phyloP scores from a whole-genome alignment of 2,113 vertebrate species.

The Poeciliopsis prolifica region DNA sequence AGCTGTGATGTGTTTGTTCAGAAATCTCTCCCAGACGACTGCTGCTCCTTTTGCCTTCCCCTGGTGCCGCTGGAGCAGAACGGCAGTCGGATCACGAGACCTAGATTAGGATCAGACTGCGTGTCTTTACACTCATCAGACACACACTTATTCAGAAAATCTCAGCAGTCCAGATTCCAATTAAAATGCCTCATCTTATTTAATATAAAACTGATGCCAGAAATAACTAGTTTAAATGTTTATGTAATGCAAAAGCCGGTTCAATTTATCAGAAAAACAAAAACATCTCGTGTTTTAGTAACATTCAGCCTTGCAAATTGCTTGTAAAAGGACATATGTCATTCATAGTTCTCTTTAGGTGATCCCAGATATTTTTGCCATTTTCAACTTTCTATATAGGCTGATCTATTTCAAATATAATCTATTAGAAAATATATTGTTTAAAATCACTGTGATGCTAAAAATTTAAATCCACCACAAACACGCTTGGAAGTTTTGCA shows the following conservation, averaged over 20 bases:
- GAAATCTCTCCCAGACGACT: constrained; percentile 32
- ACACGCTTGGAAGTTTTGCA: neutral
- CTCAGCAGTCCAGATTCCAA: neutral
- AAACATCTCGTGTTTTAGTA: too few species aligned
- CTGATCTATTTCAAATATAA: neutral
- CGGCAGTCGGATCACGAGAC: constrained; percentile 69
- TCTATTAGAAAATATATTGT: neutral
- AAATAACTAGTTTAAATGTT: too few species aligned
- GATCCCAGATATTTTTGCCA: neutral
- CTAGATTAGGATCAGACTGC: constrained; percentile 65
- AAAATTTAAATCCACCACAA: neutral
- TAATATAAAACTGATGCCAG: neutral
- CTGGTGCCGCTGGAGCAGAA: constrained; percentile 35
- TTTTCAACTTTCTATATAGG: neutral
- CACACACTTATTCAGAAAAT: constrained; percentile 17
- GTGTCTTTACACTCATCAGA: constrained; percentile 19
- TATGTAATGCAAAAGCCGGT: too few species aligned
- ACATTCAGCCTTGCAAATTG: too few species aligned
- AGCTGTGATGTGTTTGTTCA: constrained; percentile 3
- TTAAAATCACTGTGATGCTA: neutral
- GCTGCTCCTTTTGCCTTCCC: constrained; percentile 11
- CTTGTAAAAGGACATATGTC: too few species aligned
- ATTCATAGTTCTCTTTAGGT: neutral
- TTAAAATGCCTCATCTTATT: neutral
- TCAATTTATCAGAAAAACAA: too few species aligned